A percentile compares a stretch with the other conserved stretches of the same genome.
phyloP scores from a whole-genome alignment of 2,797 vertebrate genomes.

The Diplodus puntazzo region DNA sequence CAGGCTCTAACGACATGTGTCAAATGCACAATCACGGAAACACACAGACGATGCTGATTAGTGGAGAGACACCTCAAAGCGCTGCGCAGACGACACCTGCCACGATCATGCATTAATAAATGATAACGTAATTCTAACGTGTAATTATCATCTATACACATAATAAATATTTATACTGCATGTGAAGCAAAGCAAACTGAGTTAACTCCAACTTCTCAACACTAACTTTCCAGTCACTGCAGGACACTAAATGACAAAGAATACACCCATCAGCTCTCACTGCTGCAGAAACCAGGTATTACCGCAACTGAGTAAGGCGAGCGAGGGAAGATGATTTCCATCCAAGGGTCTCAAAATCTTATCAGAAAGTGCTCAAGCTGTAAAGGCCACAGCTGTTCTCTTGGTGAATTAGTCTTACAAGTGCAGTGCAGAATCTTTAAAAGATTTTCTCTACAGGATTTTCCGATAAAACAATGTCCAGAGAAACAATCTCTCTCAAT shows the following conservation, averaged over 20 bases:
- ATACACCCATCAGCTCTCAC: constrained; percentile 14
- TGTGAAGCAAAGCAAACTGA: not conserved
- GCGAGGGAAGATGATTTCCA: constrained; percentile 9
- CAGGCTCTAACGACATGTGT: constrained; percentile 28
- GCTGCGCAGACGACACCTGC: constrained; percentile 1
- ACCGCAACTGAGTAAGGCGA: constrained; percentile 4
- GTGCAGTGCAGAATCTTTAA: not conserved
- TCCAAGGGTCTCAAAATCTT: constrained; percentile 7
- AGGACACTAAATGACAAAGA: constrained; percentile 13
- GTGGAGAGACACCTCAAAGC: not conserved
- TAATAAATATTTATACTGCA: constrained; percentile 29
- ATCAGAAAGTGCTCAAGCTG: constrained; percentile 28
- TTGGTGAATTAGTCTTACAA: constrained; percentile 19
- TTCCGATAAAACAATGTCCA: too few species aligned
- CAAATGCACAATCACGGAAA: constrained; percentile 7
- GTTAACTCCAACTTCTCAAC: constrained; percentile 7
- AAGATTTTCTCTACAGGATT: too few species aligned
- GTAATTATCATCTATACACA: constrained; percentile 24
- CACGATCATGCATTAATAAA: constrained; percentile 27
- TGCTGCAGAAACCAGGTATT: constrained; percentile 11
- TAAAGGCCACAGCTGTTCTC: constrained; percentile 13
- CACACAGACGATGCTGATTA: constrained; percentile 7
- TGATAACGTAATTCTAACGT: constrained; percentile 23
- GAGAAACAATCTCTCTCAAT: too few species aligned
- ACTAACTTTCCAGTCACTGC: not conserved